Percentiles rank a stretch among this genome's conserved stretches.
Evolutionary conservation across 2,113 vertebrate genomes (phyloP).

Genomic region (Tyto alba): DNA sequence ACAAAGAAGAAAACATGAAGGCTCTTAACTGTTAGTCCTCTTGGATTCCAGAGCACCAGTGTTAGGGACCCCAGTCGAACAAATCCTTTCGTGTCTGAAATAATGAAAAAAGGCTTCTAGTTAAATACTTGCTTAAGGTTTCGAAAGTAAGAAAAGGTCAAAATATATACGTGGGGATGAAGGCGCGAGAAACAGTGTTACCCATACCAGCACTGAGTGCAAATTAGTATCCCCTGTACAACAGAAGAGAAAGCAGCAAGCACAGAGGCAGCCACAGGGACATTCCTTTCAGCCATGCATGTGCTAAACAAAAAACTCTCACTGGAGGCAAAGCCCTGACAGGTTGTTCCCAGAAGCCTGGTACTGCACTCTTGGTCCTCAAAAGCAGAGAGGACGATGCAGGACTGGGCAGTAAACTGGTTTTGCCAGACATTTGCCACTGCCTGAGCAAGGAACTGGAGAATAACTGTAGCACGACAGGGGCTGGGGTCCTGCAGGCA

Average conservation of each 20-base stretch:
- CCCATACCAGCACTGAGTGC: not conserved
- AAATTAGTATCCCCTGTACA: not conserved
- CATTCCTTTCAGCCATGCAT: not conserved
- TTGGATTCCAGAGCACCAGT: not conserved
- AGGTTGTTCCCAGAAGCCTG: not conserved
- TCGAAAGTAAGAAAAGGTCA: not conserved
- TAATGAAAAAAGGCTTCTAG: not conserved
- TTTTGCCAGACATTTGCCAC: not conserved
- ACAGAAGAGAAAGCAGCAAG: not conserved
- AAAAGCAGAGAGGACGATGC: not conserved
- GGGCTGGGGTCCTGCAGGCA: not conserved
- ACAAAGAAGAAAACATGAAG: not conserved
- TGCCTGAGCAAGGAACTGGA: not conserved
- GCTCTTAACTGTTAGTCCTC: not conserved
- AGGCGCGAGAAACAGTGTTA: not conserved
- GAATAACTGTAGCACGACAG: not conserved
- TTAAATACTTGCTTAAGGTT: not conserved
- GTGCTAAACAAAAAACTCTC: not conserved
- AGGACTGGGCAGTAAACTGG: not conserved
- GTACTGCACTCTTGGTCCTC: not conserved
- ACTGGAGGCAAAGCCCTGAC: not conserved
- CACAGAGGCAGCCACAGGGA: not conserved
- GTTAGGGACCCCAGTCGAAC: not conserved
- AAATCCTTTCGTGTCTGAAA: not conserved
- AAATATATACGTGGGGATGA: not conserved